These are phyloP conservation scores for Numenius phaeopus DNA, from an alignment of 2,797 vertebrate species.

Conservation along the genomic window DNA sequence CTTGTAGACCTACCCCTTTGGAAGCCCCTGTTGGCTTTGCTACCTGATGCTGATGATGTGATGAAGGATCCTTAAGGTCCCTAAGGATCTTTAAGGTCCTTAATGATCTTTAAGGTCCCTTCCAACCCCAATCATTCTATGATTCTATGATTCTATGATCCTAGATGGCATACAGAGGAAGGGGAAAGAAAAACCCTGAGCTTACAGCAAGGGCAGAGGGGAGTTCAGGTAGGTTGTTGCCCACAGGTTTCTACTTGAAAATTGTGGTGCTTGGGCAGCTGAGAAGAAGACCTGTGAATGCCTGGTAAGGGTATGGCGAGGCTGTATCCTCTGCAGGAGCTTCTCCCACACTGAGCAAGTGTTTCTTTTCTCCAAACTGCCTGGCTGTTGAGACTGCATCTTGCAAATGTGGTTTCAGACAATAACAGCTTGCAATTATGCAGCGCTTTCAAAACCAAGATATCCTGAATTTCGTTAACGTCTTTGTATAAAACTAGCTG, in stretches of 20 bases:
- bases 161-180: not conserved
- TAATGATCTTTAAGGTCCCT: too few relatives aligned
- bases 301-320: not conserved
- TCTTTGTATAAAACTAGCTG: slow-evolving; percentile 70
- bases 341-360: slow-evolving; percentile 51
- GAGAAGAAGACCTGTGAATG: not conserved
- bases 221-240: not conserved
- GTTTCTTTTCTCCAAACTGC: slow-evolving; percentile 45
- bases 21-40: not conserved
- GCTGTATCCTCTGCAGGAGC: slow-evolving; percentile 16
- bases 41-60: not conserved
- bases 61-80: not conserved
- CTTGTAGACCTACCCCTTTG: not conserved
- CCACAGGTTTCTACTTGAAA: not conserved
- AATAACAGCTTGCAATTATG: slow-evolving; percentile 76
- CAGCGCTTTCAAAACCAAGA: slow-evolving; percentile 70
- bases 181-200: not conserved
- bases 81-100: too few relatives aligned
- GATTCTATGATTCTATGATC: too few relatives aligned
- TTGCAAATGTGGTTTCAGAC: slow-evolving; percentile 65
- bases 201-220: not conserved
- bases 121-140: too few relatives aligned
- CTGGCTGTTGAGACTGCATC: slow-evolving; percentile 60
- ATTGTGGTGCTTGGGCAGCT: not conserved
- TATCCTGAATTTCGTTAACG: slow-evolving; percentile 65